Percentiles rank a stretch among this genome's conserved stretches.
Evolutionary conservation across 2,113 vertebrate species (phyloP).

Genomic region (Silurus glanis): DNA sequence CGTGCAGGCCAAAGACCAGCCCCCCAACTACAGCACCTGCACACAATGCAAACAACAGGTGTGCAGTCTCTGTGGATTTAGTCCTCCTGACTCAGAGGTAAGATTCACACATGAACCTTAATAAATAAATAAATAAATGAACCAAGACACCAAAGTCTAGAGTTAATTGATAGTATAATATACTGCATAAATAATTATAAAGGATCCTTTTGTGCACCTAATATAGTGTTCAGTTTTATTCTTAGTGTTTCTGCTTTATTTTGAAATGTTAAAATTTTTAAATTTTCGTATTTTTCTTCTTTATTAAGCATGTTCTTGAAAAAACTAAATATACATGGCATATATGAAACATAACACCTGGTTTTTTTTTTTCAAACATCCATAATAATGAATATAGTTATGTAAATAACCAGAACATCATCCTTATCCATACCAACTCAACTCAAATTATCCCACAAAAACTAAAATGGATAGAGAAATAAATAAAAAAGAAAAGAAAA

Average conservation of each 20-base stretch:
- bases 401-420: no score
- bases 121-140: constrained; percentile 11
- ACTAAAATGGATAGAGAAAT: no score
- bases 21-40: constrained; percentile 89
- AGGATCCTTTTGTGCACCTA: background rate
- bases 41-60: constrained; percentile 91
- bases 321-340: no score
- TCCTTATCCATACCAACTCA: no score
- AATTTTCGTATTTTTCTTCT: no score
- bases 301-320: no score
- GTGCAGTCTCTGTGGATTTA: constrained; percentile 96
- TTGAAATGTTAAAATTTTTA: no score
- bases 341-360: no score
- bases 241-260: background rate
- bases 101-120: constrained; percentile 45
- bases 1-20: constrained; percentile 75
- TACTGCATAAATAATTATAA: background rate
- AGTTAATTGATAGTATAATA: background rate
- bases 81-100: constrained; percentile 82
- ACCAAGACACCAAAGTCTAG: background rate
- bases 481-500: no score
- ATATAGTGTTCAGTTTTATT: background rate
- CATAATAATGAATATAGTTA: no score
- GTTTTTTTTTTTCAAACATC: no score
- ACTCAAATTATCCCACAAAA: no score